Evolutionary conservation across 2,113 vertebrate species (phyloP).

Genomic region (Mirza zaza): DNA sequence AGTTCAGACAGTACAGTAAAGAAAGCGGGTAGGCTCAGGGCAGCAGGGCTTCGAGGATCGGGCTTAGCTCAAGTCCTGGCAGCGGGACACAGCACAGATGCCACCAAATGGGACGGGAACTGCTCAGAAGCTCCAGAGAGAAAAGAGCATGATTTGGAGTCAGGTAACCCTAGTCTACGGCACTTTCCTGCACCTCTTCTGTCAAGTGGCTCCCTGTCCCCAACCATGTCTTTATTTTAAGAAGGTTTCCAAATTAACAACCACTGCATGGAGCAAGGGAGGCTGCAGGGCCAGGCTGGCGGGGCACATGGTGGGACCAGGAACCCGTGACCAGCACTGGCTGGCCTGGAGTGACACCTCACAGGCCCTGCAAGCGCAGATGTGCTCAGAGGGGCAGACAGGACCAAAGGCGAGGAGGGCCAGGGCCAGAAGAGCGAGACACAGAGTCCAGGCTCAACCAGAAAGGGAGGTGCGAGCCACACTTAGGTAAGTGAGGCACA

Average conservation of each 20-base stretch:
- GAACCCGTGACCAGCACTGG: not conserved
- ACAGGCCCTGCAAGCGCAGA: too few species aligned
- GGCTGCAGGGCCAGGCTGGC: not conserved
- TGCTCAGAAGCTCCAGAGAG: not conserved
- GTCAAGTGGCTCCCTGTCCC: not conserved
- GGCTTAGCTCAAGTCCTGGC: not conserved
- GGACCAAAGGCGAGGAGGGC: not conserved
- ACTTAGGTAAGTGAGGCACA: not conserved
- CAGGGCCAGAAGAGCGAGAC: not conserved
- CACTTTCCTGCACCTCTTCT: not conserved
- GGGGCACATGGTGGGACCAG: too few species aligned
- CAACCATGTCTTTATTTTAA: not conserved
- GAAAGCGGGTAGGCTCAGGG: not conserved
- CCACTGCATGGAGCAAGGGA: not conserved
- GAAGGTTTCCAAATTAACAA: constrained; percentile 22
- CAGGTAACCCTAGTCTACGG: not conserved
- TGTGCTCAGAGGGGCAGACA: not conserved
- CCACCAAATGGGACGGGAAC: not conserved
- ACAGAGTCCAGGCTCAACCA: not conserved
- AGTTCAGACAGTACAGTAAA: not conserved
- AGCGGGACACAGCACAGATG: not conserved
- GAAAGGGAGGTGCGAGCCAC: not conserved
- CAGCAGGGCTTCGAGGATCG: not conserved
- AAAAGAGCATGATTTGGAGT: not conserved
- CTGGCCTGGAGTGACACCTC: accelerated